Percentiles rank a stretch among this genome's conserved stretches.
Evolutionary conservation across 2,113 vertebrate species (phyloP).

Genomic region (Plestiodon gilberti): DNA sequence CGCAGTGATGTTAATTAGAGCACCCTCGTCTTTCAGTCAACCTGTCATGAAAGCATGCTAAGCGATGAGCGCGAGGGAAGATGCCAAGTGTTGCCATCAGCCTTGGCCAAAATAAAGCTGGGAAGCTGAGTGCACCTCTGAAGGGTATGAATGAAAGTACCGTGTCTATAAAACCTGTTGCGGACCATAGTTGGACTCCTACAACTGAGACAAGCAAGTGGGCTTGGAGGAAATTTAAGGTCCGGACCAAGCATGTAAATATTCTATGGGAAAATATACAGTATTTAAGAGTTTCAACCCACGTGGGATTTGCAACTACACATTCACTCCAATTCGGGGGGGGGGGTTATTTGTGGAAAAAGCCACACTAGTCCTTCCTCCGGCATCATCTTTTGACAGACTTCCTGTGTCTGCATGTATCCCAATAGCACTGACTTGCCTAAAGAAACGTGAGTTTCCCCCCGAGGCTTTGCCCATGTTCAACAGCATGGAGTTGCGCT

Average conservation of each 20-base stretch:
- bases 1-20: constrained; percentile 63
- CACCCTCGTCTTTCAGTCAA: constrained; percentile 33
- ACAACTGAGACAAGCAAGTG: neutral
- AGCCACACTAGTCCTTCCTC: no score
- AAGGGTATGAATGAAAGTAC: neutral
- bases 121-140: neutral
- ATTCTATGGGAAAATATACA: neutral
- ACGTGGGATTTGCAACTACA: neutral
- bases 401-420: no score
- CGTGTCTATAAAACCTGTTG: neutral
- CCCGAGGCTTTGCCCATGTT: no score
- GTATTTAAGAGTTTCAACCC: neutral
- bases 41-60: constrained; percentile 1
- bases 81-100: neutral
- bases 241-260: neutral
- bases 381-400: no score
- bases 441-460: no score
- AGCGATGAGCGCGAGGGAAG: constrained; percentile 24
- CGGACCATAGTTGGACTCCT: neutral
- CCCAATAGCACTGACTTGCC: no score
- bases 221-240: neutral
- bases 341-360: no score
- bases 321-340: no score
- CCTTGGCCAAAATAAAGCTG: neutral
- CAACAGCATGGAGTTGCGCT: no score